Evolutionary conservation across 2,888 invertebrate genomes (phyloP).

Genomic region (Theretra japonica): DNA sequence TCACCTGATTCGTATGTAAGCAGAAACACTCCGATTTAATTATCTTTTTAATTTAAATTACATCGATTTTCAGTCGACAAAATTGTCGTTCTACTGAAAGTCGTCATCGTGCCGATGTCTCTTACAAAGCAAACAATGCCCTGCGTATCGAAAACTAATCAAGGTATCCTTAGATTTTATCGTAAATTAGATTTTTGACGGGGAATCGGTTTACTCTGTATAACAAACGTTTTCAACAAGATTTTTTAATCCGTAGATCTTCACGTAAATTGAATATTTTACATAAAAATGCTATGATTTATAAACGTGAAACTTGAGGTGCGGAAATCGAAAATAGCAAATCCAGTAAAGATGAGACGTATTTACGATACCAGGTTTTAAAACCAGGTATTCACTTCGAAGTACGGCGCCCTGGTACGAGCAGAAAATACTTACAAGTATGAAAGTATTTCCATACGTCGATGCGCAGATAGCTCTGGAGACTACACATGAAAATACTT

Average conservation of each 20-base stretch:
- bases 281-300: background rate
- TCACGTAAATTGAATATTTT: background rate
- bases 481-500: too few relatives aligned
- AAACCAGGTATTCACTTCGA: too few relatives aligned
- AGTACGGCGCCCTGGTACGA: too few relatives aligned
- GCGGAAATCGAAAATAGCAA: too few relatives aligned
- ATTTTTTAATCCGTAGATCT: background rate
- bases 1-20: too few relatives aligned
- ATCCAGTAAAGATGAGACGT: too few relatives aligned
- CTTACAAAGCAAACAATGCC: background rate
- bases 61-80: background rate
- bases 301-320: too few relatives aligned
- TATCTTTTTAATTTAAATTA: background rate
- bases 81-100: background rate
- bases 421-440: too few relatives aligned
- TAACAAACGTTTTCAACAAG: background rate
- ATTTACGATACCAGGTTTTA: too few relatives aligned
- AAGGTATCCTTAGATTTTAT: conserved; percentile 6
- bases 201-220: conserved; percentile 3
- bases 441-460: too few relatives aligned
- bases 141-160: conserved; percentile 14
- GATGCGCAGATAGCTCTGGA: too few relatives aligned
- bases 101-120: background rate
- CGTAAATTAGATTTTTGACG: conserved; percentile 11
- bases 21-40: too few relatives aligned